phyloP scores from a whole-genome alignment of 2,797 vertebrate species.

The Pantherophis vulpinus region DNA sequence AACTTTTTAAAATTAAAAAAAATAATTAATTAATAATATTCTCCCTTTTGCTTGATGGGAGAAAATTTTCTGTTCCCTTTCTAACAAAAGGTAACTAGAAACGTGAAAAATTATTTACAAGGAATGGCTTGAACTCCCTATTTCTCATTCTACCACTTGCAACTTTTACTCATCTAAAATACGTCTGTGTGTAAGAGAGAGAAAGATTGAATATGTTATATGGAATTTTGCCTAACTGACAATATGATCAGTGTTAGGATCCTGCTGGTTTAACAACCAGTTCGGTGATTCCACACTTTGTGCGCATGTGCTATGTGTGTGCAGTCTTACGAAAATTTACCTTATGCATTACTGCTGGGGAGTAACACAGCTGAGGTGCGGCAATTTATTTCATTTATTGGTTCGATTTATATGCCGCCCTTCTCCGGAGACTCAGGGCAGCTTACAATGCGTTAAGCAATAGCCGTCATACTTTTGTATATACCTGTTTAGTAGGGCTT shows the following conservation, averaged over 20 bases:
- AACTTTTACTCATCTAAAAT: neutral
- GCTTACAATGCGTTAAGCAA: too few relatives aligned
- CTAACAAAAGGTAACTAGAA: neutral
- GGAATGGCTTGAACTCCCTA: neutral
- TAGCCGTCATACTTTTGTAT: too few relatives aligned
- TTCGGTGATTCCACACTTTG: too few relatives aligned
- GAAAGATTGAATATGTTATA: neutral
- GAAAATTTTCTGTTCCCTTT: neutral
- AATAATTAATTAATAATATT: neutral
- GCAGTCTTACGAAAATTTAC: too few relatives aligned
- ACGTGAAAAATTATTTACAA: neutral
- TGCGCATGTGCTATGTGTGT: too few relatives aligned
- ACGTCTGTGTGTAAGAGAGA: neutral
- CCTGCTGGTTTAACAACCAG: too few relatives aligned
- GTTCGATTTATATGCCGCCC: too few relatives aligned
- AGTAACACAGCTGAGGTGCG: too few relatives aligned
- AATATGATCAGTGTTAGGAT: neutral
- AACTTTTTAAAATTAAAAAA: neutral
- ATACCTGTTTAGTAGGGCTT: too few relatives aligned
- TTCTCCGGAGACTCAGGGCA: too few relatives aligned
- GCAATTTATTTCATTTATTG: too few relatives aligned
- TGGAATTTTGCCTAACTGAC: neutral
- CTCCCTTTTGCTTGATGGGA: neutral
- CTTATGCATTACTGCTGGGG: too few relatives aligned
- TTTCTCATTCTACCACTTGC: neutral